A percentile compares a stretch with the other conserved stretches of the same genome.
phyloP scores from a whole-genome alignment of 2,888 invertebrate species.

The Caenorhabditis virilis region DNA sequence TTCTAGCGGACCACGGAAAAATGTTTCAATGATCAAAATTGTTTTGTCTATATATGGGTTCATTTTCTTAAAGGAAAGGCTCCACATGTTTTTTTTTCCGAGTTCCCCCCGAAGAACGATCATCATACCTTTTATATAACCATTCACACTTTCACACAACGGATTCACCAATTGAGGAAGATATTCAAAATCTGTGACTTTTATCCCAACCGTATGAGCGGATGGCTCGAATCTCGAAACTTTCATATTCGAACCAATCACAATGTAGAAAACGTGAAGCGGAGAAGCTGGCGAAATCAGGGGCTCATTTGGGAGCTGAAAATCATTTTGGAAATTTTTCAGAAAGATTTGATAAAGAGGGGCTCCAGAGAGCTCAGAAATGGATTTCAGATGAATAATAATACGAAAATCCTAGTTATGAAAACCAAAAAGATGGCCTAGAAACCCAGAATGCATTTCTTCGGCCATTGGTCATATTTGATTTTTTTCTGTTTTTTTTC shows the following conservation, averaged over 20 bases:
- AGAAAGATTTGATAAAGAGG: too few species aligned
- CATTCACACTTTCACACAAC: conserved; percentile 57
- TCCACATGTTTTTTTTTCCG: too few species aligned
- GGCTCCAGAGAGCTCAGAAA: too few species aligned
- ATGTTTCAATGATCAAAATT: too few species aligned
- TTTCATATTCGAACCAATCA: conserved; percentile 39
- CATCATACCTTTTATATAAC: conserved; percentile 45
- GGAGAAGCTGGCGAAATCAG: conserved; percentile 61
- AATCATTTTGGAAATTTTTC: not conserved
- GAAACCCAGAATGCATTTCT: too few species aligned
- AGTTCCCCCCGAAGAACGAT: too few species aligned
- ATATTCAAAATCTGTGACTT: conserved; percentile 55
- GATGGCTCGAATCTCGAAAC: conserved; percentile 47
- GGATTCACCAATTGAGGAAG: conserved; percentile 53
- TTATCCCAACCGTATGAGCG: conserved; percentile 50
- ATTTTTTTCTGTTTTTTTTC: not conserved
- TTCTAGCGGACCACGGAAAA: too few species aligned
- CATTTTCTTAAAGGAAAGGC: too few species aligned
- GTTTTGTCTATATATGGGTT: too few species aligned
- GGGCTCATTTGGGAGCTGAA: conserved; percentile 46
- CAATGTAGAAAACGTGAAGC: conserved; percentile 62
- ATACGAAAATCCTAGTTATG: too few species aligned
- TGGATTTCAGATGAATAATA: not conserved
- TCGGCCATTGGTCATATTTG: not conserved
- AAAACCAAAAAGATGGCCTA: too few species aligned